Conservation (phyloP, 2,113 vertebrate genomes). For the Excalfactoria chinensis region DNA sequence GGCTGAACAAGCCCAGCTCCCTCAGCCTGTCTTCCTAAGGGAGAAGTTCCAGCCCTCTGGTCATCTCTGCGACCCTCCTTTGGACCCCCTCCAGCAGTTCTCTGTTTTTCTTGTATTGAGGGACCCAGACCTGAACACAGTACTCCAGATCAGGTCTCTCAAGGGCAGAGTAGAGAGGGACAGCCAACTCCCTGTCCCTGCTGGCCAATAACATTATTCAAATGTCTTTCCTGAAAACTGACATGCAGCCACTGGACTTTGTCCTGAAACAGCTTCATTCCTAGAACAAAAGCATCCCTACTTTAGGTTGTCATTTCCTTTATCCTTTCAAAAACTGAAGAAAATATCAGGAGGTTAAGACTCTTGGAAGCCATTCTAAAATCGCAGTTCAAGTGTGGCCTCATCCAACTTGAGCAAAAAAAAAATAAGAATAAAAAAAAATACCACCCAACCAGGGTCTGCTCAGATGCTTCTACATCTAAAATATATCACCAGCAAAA, state of each 20-base stretch:
- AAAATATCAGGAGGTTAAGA: neutral
- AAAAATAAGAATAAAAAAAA: neutral
- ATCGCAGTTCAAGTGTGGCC: neutral
- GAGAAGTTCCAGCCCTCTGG: too few relatives aligned
- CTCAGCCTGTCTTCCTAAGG: too few relatives aligned
- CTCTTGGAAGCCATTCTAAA: neutral
- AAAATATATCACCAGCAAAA: neutral
- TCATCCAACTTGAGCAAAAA: neutral
- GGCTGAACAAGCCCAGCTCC: too few relatives aligned
- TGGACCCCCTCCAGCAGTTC: too few relatives aligned
- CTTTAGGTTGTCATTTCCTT: neutral
- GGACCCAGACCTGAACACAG: too few relatives aligned
- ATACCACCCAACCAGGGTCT: neutral
- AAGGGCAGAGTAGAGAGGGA: too few relatives aligned
- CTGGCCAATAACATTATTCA: neutral
- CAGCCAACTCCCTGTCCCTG: too few relatives aligned
- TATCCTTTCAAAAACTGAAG: neutral
- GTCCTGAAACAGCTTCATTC: neutral
- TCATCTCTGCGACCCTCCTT: too few relatives aligned
- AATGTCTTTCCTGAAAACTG: neutral
- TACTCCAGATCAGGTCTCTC: too few relatives aligned
- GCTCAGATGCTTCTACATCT: neutral
- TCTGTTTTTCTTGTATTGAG: too few relatives aligned
- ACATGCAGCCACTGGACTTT: neutral
- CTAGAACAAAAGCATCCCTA: neutral